A percentile compares a stretch with the other conserved stretches of the same genome.
phyloP scores from a whole-genome alignment of 53 echinoderm and acorn worm species.

The Paracentrotus lividus region DNA sequence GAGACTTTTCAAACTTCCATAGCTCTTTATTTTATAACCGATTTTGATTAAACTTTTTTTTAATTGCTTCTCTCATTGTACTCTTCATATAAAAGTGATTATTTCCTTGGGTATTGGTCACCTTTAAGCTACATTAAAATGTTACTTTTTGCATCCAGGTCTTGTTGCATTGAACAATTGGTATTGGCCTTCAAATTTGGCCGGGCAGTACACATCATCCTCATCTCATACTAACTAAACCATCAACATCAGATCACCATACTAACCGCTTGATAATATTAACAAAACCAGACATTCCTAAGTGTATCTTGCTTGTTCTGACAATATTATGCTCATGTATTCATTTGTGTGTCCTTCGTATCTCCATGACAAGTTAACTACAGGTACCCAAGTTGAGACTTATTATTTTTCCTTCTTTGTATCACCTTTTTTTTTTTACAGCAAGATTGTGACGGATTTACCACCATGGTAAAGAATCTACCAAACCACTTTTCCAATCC shows the following conservation, averaged over 20 bases:
- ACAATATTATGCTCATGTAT: not conserved
- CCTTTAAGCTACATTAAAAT: too few relatives aligned
- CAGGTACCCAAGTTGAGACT: conserved; percentile 47
- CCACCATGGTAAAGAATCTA: conserved; percentile 60
- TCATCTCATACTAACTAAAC: conserved; percentile 12
- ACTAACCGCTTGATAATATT: conserved; percentile 5
- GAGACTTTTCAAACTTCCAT: too few relatives aligned
- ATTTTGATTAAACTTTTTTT: too few relatives aligned
- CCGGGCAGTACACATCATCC: not conserved
- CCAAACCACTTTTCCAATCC: conserved; percentile 53
- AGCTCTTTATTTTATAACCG: too few relatives aligned
- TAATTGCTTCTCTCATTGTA: too few relatives aligned
- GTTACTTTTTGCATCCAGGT: not conserved
- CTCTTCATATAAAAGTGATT: too few relatives aligned
- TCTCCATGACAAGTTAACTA: not conserved
- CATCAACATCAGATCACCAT: not conserved
- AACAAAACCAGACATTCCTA: not conserved
- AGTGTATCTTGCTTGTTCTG: conserved; percentile 5
- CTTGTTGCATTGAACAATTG: not conserved
- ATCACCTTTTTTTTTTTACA: conserved; percentile 64
- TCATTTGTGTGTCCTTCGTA: conserved; percentile 35
- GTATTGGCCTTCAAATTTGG: not conserved
- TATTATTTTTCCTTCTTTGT: conserved; percentile 50
- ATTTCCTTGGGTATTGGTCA: too few relatives aligned
- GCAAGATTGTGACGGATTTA: conserved; percentile 71